Evolutionary conservation across 1,140 invertebrate genomes (phyloP).

Genomic region (Macrobrachium rosenbergii): DNA sequence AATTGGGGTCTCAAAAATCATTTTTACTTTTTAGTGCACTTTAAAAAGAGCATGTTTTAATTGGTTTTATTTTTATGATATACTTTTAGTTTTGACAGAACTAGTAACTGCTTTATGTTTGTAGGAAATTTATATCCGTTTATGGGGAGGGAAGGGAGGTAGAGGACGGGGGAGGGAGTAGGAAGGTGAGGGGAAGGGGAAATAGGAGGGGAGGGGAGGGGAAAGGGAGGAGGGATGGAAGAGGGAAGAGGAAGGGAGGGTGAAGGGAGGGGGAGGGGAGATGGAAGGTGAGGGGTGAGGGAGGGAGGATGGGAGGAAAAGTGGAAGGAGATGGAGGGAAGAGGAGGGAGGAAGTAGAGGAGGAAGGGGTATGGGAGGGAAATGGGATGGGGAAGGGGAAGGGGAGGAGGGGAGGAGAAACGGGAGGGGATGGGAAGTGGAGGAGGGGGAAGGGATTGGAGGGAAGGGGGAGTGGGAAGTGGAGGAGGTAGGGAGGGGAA

Average conservation of each 20-base stretch:
- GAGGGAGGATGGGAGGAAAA: background rate
- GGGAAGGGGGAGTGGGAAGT: no score
- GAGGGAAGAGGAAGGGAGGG: background rate
- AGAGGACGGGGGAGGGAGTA: background rate
- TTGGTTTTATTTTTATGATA: background rate
- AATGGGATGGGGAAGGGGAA: conserved; percentile 4
- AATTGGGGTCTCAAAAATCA: no score
- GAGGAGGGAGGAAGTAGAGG: background rate
- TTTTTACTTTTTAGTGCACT: background rate
- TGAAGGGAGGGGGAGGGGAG: background rate
- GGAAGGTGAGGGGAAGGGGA: no score
- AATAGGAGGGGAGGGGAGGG: background rate
- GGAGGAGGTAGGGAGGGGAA: no score
- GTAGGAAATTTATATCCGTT: no score
- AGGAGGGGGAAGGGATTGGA: no score
- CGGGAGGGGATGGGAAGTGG: no score
- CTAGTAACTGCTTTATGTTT: no score
- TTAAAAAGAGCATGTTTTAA: background rate
- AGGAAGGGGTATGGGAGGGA: no score
- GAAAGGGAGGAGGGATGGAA: background rate
- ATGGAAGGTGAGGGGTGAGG: background rate
- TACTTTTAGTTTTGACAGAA: no score
- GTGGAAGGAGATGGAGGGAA: background rate
- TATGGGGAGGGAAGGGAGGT: background rate
- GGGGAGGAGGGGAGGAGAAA: background rate